Evolutionary conservation across 2,113 vertebrate genomes (phyloP).

Genomic region (Pardalotus punctatus): DNA sequence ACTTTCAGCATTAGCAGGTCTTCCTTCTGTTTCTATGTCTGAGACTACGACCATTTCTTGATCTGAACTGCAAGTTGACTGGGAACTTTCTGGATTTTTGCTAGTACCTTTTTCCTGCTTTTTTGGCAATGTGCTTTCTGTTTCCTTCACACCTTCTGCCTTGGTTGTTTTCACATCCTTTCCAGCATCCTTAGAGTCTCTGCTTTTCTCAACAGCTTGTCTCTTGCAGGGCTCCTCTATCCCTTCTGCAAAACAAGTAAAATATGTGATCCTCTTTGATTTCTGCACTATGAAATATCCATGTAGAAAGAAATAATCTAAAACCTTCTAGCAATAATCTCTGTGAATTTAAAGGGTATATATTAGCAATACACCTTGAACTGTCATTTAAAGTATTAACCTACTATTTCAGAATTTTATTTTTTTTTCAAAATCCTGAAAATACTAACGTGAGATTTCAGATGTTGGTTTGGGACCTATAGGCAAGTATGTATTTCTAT

Average conservation of each 20-base stretch:
- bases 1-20: constrained; percentile 53
- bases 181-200: constrained; percentile 45
- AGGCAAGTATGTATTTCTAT: not conserved
- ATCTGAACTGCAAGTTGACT: not conserved
- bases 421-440: not conserved
- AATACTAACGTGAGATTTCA: not conserved
- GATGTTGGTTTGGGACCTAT: not conserved
- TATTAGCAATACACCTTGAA: not conserved
- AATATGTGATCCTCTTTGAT: not conserved
- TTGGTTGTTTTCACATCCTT: constrained; percentile 52
- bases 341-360: not conserved
- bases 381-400: not conserved
- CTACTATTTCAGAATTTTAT: not conserved
- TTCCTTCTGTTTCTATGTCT: not conserved
- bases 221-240: constrained; percentile 74
- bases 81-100: not conserved
- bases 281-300: not conserved
- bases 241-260: constrained; percentile 75
- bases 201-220: constrained; percentile 65
- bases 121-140: constrained; percentile 12
- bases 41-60: not conserved
- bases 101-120: constrained; percentile 41
- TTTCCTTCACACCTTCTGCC: constrained; percentile 39
- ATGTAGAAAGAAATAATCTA: not conserved
- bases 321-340: not conserved